A percentile compares a stretch with the other conserved stretches of the same genome.
phyloP scores from a whole-genome alignment of 2,113 vertebrate species.

The Indicator indicator region DNA sequence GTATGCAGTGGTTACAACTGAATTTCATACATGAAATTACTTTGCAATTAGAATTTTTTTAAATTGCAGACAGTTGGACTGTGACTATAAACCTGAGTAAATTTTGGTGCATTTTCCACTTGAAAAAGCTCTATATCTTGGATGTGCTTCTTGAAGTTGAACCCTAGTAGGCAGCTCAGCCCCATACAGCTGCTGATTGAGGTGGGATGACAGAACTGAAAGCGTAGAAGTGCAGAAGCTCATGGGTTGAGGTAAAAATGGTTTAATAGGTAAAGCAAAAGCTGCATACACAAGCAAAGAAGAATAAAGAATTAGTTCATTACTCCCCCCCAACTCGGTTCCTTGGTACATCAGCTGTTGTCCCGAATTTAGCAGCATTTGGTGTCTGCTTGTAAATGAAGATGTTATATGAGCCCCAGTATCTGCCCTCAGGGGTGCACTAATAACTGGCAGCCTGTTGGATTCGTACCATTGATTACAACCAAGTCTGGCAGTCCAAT shows the following conservation, averaged over 20 bases:
- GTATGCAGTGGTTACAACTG: rapidly evolving
- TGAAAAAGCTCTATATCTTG: not conserved
- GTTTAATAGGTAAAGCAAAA: too few relatives aligned
- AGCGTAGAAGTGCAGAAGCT: not conserved
- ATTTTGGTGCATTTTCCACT: not conserved
- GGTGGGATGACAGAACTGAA: not conserved
- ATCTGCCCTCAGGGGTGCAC: not conserved
- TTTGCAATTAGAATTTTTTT: not conserved
- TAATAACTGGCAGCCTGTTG: not conserved
- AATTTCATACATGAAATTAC: not conserved
- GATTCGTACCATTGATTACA: not conserved
- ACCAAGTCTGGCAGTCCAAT: not conserved
- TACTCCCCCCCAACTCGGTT: not conserved
- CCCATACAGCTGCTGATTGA: rapidly evolving
- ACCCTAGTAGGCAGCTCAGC: not conserved
- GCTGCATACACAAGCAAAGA: too few relatives aligned
- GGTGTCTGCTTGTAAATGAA: not conserved
- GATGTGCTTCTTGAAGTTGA: not conserved
- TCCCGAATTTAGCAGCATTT: not conserved
- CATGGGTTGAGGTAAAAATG: too few relatives aligned
- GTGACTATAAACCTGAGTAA: too few relatives aligned
- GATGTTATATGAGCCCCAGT: not conserved
- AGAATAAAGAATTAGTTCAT: too few relatives aligned
- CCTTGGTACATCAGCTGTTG: not conserved
- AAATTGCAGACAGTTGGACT: not conserved